Evolutionary conservation across 2,797 vertebrate genomes (phyloP).

Genomic region (Clarias platycephalus): DNA sequence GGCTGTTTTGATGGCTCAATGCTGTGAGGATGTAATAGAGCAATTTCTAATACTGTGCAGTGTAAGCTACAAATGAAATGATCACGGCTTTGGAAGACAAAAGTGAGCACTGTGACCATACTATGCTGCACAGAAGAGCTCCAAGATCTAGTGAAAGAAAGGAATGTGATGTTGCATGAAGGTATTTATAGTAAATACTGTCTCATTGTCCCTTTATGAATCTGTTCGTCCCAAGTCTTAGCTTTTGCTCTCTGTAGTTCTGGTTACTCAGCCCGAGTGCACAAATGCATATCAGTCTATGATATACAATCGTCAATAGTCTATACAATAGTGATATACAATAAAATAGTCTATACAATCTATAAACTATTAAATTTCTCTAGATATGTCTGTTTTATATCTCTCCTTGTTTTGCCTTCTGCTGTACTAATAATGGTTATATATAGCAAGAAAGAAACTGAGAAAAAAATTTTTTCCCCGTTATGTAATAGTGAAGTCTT

Average conservation of each 20-base stretch:
- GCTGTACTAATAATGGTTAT: not conserved
- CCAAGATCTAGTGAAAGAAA: not conserved
- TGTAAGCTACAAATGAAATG: not conserved
- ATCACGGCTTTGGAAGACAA: not conserved
- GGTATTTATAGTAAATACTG: not conserved
- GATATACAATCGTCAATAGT: too few relatives aligned
- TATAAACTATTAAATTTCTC: not conserved
- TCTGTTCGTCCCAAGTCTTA: not conserved
- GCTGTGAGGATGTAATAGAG: not conserved
- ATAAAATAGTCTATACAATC: not conserved
- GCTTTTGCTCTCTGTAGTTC: not conserved
- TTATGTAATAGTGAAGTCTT: not conserved
- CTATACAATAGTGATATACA: too few relatives aligned
- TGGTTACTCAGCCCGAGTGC: not conserved
- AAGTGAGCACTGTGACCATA: not conserved
- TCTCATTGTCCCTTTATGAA: not conserved
- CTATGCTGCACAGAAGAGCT: not conserved
- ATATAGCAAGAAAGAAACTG: not conserved
- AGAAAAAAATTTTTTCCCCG: not conserved
- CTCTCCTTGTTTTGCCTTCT: not conserved
- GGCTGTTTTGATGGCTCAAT: not conserved
- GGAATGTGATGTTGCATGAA: not conserved
- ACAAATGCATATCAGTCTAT: not conserved
- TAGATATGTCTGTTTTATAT: not conserved
- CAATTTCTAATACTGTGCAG: not conserved